Percentiles rank a stretch among this genome's conserved stretches.
These are phyloP conservation scores for Meghimatium bilineatum DNA, from an alignment of 2,888 invertebrate species.

Conservation along the genomic window DNA sequence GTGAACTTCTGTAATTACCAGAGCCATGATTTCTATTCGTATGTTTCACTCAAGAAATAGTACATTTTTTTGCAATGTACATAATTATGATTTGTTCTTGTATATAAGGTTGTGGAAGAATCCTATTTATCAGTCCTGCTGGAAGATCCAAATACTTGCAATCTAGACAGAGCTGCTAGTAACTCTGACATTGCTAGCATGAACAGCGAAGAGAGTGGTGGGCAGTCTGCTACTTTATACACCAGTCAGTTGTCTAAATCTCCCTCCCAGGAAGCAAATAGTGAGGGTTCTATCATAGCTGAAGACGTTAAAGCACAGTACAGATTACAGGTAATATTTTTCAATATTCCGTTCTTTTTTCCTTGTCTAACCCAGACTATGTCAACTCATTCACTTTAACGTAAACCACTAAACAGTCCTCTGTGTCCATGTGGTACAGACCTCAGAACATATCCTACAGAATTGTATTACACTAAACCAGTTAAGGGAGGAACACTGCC, in stretches of 20 bases:
- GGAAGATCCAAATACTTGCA: slow-evolving; percentile 53
- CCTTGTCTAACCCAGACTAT: too few relatives aligned
- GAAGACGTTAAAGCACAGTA: slow-evolving; percentile 61
- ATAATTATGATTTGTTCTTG: not conserved
- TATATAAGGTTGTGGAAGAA: slow-evolving; percentile 52
- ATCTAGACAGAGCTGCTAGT: slow-evolving; percentile 61
- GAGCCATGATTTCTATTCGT: too few relatives aligned
- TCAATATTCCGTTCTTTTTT: too few relatives aligned
- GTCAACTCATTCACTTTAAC: too few relatives aligned
- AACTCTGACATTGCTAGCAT: slow-evolving; percentile 71
- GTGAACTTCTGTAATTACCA: too few relatives aligned
- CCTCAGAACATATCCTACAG: too few relatives aligned
- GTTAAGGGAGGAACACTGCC: too few relatives aligned
- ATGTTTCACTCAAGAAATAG: too few relatives aligned
- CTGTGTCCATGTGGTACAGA: too few relatives aligned
- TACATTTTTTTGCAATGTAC: not conserved
- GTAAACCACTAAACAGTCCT: too few relatives aligned
- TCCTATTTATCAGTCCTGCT: slow-evolving; percentile 50
- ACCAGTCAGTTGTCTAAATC: slow-evolving; percentile 62
- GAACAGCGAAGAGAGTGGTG: slow-evolving; percentile 73
- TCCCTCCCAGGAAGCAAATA: slow-evolving; percentile 60
- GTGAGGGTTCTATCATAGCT: slow-evolving; percentile 60
- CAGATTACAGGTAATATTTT: slow-evolving; percentile 53
- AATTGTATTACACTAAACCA: too few relatives aligned
- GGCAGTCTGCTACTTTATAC: slow-evolving; percentile 41